A percentile compares a stretch with the other conserved stretches of the same genome.
These are phyloP conservation scores for Andrena marginata DNA, from an alignment of 2,888 invertebrate genomes.

Conservation along the genomic window DNA sequence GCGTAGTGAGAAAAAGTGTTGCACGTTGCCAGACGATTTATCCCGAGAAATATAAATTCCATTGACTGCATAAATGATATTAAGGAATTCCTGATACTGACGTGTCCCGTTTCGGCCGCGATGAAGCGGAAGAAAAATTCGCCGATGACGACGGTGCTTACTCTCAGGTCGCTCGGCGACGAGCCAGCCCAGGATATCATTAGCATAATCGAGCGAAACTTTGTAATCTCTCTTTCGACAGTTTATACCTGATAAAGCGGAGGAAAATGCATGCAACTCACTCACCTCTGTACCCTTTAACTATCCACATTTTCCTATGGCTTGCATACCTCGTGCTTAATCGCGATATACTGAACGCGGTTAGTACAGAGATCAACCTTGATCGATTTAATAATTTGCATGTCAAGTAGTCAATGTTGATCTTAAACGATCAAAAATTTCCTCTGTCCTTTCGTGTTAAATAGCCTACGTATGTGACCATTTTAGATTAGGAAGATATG, in stretches of 20 bases:
- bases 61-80: conserved; percentile 44
- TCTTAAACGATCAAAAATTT: no score
- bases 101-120: conserved; percentile 44
- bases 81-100: conserved; percentile 61
- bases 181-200: conserved; percentile 42
- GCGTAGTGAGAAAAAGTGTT: conserved; percentile 1
- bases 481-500: no score
- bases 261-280: neutral
- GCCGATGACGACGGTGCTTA: conserved; percentile 43
- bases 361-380: no score
- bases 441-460: no score
- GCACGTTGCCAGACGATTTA: conserved; percentile 19
- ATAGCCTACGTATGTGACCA: no score
- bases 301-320: neutral
- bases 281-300: neutral
- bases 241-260: conserved; percentile 16
- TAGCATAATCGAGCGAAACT: conserved; percentile 63
- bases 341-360: neutral
- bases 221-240: conserved; percentile 36
- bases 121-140: conserved; percentile 60
- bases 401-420: no score
- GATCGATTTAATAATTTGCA: no score
- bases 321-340: neutral
- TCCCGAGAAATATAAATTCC: conserved; percentile 20
- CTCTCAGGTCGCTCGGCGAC: conserved; percentile 46